Evolutionary conservation across 2,113 vertebrate genomes (phyloP).

Genomic region (Pao palembangensis): DNA sequence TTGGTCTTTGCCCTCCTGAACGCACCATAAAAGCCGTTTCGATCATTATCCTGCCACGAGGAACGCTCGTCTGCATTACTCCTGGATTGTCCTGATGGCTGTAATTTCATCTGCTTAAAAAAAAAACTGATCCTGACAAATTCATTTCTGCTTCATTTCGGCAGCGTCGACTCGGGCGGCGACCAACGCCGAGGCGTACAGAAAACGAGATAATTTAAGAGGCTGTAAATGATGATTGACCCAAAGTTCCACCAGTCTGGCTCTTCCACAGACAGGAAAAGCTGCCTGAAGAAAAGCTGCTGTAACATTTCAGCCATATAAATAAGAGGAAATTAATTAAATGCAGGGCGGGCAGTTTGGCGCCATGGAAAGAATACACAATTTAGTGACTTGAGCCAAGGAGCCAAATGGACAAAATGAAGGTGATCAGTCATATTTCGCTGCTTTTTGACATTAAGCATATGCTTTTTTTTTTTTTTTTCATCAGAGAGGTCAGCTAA

Average conservation of each 20-base stretch:
- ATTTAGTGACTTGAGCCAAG: constrained; percentile 78
- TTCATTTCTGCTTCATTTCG: constrained; percentile 55
- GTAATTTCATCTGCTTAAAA: constrained; percentile 60
- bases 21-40: constrained; percentile 58
- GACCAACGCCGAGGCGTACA: constrained; percentile 51
- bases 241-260: constrained; percentile 61
- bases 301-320: constrained; percentile 72
- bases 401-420: constrained; percentile 80
- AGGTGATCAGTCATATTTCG: constrained; percentile 88
- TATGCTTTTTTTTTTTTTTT: constrained; percentile 80
- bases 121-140: constrained; percentile 65
- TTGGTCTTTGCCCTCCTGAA: constrained; percentile 56
- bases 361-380: constrained; percentile 85
- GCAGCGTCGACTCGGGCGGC: constrained; percentile 15
- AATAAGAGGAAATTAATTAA: constrained; percentile 93
- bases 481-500: constrained; percentile 78
- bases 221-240: constrained; percentile 61
- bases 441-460: constrained; percentile 82
- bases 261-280: constrained; percentile 70
- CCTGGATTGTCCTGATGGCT: constrained; percentile 68
- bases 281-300: constrained; percentile 70
- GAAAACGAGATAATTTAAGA: constrained; percentile 55
- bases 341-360: constrained; percentile 81
- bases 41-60: constrained; percentile 54
- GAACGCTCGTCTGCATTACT: constrained; percentile 62